Conservation (phyloP, 2,113 vertebrate genomes). For the Panthera leo region DNA sequence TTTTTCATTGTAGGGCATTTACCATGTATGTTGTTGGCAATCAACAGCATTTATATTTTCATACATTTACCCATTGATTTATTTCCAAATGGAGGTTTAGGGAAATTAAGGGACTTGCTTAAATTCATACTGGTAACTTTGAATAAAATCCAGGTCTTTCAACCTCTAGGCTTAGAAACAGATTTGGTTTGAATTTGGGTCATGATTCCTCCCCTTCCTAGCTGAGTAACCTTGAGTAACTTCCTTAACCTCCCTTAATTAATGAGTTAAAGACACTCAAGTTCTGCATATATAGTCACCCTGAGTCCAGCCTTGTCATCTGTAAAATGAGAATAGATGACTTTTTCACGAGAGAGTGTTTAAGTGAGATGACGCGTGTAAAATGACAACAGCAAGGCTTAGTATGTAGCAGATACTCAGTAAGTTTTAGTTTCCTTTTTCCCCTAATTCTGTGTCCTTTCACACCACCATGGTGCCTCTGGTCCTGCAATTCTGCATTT, state of each 20-base stretch:
- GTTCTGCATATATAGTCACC: background rate
- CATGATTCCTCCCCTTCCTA: background rate
- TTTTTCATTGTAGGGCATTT: background rate
- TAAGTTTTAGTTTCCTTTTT: background rate
- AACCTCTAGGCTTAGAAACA: background rate
- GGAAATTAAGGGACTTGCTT: background rate
- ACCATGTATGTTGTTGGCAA: background rate
- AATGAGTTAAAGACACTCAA: background rate
- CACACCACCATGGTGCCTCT: background rate
- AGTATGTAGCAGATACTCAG: background rate
- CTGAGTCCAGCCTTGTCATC: background rate
- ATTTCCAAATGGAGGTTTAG: constrained; percentile 19
- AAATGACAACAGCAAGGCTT: background rate
- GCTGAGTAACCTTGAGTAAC: background rate
- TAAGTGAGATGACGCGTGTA: background rate
- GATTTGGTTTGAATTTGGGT: constrained; percentile 22
- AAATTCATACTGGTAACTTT: background rate
- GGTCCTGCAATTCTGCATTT: background rate
- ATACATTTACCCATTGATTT: background rate
- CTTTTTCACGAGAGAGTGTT: background rate
- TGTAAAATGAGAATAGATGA: background rate
- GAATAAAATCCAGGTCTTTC: background rate
- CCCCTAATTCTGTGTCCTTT: background rate
- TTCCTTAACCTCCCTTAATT: background rate
- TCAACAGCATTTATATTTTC: constrained; percentile 22